A percentile compares a stretch with the other conserved stretches of the same genome.
phyloP scores from a whole-genome alignment of 2,113 vertebrate species.

The Mystacornis crossleyi region DNA sequence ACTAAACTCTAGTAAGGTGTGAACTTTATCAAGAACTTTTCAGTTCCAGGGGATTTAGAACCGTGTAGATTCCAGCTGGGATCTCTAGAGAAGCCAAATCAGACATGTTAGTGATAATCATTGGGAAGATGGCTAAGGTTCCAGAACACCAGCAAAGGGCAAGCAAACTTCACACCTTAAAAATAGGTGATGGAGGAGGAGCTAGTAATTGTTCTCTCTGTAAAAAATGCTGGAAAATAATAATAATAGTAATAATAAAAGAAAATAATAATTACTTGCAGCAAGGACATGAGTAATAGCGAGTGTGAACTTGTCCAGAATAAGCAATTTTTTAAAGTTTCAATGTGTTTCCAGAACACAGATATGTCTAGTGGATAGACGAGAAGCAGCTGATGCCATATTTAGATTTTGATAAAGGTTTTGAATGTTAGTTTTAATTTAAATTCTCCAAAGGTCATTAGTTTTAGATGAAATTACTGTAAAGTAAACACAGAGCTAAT shows the following conservation, averaged over 20 bases:
- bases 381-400: neutral
- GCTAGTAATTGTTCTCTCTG: neutral
- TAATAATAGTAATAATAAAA: neutral
- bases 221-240: neutral
- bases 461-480: neutral
- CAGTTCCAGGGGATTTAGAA: neutral
- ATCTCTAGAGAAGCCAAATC: neutral
- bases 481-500: neutral
- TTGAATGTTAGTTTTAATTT: neutral
- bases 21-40: neutral
- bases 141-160: neutral
- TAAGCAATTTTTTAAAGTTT: neutral
- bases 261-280: neutral
- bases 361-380: neutral
- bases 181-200: neutral
- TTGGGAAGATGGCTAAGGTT: neutral
- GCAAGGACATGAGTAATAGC: neutral
- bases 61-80: neutral
- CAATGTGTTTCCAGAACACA: neutral
- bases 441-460: neutral
- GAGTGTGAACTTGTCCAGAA: neutral
- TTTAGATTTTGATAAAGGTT: neutral
- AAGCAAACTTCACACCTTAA: neutral
- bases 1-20: neutral
- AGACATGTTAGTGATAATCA: neutral